Percentiles rank a stretch among this genome's conserved stretches.
Conservation (phyloP, 2,797 vertebrate genomes). For the Acipenser ruthenus region DNA sequence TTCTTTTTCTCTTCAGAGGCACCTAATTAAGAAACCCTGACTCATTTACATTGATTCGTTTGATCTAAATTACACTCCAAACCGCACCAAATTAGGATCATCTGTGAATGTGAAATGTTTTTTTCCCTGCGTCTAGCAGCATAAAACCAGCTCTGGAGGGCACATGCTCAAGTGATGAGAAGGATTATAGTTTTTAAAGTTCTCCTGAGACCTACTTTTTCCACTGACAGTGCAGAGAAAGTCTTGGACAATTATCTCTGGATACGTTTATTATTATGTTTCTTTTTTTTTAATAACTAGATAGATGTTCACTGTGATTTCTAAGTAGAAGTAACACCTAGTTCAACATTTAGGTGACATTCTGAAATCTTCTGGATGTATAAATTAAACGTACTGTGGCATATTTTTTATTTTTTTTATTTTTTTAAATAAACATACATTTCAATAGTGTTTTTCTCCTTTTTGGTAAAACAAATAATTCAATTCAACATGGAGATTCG, state of each 20-base stretch:
- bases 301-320: too few species aligned
- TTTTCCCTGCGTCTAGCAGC: slow-evolving; percentile 66
- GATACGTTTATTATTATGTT: slow-evolving; percentile 49
- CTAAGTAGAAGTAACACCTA: too few species aligned
- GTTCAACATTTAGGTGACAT: too few species aligned
- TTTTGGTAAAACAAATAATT: too few species aligned
- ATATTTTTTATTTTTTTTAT: too few species aligned
- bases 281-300: slow-evolving; percentile 26
- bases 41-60: slow-evolving; percentile 98
- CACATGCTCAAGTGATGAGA: slow-evolving; percentile 93
- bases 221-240: slow-evolving; percentile 73
- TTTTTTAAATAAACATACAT: too few species aligned
- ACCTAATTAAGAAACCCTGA: slow-evolving; percentile 98
- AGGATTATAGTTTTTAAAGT: slow-evolving; percentile 81
- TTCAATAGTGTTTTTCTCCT: too few species aligned
- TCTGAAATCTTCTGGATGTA: too few species aligned
- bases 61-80: slow-evolving; percentile 99
- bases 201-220: slow-evolving; percentile 75
- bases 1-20: slow-evolving; percentile 69
- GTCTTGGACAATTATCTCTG: slow-evolving; percentile 75
- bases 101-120: slow-evolving; percentile 93
- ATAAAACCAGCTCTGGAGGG: slow-evolving; percentile 76
- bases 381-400: too few species aligned
- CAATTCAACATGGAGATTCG: too few species aligned
- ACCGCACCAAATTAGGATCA: slow-evolving; percentile 99